Evolutionary conservation across 2,113 vertebrate genomes (phyloP), one percentile per base, ranked within the genome.

Genomic region (Pachycephala philippinensis): DNA sequence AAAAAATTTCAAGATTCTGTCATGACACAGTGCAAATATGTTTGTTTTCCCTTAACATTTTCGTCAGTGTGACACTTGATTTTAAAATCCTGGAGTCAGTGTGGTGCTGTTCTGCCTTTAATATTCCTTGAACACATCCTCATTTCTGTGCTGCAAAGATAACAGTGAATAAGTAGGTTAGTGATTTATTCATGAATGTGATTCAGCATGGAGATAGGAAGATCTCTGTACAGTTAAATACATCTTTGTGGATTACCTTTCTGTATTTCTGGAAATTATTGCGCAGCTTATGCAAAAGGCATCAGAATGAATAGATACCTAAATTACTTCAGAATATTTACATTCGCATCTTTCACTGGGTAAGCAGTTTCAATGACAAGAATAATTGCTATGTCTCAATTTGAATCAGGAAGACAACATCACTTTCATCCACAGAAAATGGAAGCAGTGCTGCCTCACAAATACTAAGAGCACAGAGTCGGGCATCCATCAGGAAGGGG

Each of bases 111-210:
- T 81, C 75, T 80, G 44, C 53, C 42, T 74, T 74, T 30, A 22
- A 28, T 64, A 40, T 45, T 33, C 45, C 56, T 68, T 2, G 9
- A 19, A 63, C 42, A 28, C 35, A 65, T 57, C 63, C 40, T 90
- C 26, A 23, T 64, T 79, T 96, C 81, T 90, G 47, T 81, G 78
- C 95, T 97, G 88, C 75, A 88, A 45, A 79, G 71, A 63, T 85
- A 66, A 66, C 44, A 56, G 54, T 20, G 24, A 66, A 9, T 54
- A 89, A 93, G 49, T 49, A 88, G 82, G 59, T 87, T 61, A 87
- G 40, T 49, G 59, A 61, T 57, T 95, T 83, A 76, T 81, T 90
- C 35, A 86, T 77, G 11, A 72, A 28, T 33, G 19, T 90, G 82
- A 77, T 80, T 70, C 82, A 56, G 54, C 45, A 31, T 31, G 45